These are phyloP conservation scores for Panulirus ornatus DNA, from an alignment of 1,140 invertebrate species.

Conservation along the genomic window DNA sequence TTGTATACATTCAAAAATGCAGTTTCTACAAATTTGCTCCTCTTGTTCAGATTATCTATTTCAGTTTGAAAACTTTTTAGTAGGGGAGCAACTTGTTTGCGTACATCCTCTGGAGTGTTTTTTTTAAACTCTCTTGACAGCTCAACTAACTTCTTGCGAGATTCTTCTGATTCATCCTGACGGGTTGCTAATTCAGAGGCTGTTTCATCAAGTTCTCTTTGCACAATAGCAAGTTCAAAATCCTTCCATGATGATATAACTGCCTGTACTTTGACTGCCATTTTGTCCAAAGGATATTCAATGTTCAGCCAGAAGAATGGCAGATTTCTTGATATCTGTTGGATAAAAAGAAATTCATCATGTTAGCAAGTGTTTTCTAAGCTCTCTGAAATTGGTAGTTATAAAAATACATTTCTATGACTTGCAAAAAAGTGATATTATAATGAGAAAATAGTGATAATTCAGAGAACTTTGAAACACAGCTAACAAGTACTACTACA, in stretches of 20 bases:
- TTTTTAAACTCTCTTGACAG: slow-evolving; percentile 81
- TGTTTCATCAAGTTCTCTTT: slow-evolving; percentile 81
- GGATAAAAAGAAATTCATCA: slow-evolving; percentile 36
- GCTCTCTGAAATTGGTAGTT: slow-evolving; percentile 63
- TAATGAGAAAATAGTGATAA: slow-evolving; percentile 8
- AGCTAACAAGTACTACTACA: slow-evolving; percentile 43
- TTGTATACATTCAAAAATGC: slow-evolving; percentile 81
- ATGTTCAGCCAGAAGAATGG: slow-evolving; percentile 24
- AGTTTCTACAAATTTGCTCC: slow-evolving; percentile 81
- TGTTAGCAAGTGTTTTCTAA: slow-evolving; percentile 68
- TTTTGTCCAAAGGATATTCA: slow-evolving; percentile 49
- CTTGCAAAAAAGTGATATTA: slow-evolving; percentile 63
- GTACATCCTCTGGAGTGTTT: slow-evolving; percentile 81
- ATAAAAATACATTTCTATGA: background rate
- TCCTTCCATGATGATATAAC: slow-evolving; percentile 70
- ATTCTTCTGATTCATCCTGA: slow-evolving; percentile 81
- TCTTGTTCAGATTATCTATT: slow-evolving; percentile 80
- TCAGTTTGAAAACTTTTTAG: slow-evolving; percentile 82
- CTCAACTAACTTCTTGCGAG: slow-evolving; percentile 80
- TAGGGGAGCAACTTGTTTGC: slow-evolving; percentile 80
- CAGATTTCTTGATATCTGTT: slow-evolving; percentile 52
- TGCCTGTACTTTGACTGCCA: slow-evolving; percentile 74
- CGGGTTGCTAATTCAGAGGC: slow-evolving; percentile 80
- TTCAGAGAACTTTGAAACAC: slow-evolving; percentile 70
- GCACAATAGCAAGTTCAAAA: slow-evolving; percentile 68